These are phyloP conservation scores for Anthopleura xanthogrammica DNA, from an alignment of 92 coral and sea anemone species.

Conservation along the genomic window DNA sequence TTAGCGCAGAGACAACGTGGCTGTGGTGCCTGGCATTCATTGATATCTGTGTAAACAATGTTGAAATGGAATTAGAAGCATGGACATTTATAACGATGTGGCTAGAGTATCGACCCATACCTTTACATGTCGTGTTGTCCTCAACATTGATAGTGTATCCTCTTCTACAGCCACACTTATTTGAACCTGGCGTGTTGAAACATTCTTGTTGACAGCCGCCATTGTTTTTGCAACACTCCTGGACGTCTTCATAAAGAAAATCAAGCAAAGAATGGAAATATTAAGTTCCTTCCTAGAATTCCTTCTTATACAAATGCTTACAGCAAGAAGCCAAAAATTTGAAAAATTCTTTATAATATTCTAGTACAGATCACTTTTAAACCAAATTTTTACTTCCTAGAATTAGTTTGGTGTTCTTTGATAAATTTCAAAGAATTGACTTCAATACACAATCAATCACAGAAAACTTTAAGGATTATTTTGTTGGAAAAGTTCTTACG, in stretches of 20 bases:
- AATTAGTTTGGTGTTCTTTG: no score
- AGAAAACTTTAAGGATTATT: not conserved
- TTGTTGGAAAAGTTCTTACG: not conserved
- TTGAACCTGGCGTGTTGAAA: conserved; percentile 4
- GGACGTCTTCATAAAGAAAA: not conserved
- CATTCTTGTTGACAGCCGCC: conserved; percentile 30
- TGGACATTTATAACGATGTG: not conserved
- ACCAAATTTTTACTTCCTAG: no score
- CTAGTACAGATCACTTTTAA: no score
- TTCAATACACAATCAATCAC: not conserved
- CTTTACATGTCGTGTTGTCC: conserved; percentile 7
- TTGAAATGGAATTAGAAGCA: not conserved
- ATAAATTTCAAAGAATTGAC: no score
- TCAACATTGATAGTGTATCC: not conserved
- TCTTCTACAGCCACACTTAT: conserved; percentile 21
- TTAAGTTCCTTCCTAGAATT: no score
- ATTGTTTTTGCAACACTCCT: conserved; percentile 8
- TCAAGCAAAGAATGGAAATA: not conserved
- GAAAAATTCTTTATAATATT: no score
- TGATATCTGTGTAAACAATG: not conserved
- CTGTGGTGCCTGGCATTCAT: conserved; percentile 8
- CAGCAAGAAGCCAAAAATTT: no score
- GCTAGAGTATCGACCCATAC: not conserved
- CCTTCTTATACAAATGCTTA: no score
- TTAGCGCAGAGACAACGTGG: conserved; percentile 18